Base-by-base conservation (phyloP, 2,797 vertebrate genomes). In the Sciurus carolinensis region DNA sequence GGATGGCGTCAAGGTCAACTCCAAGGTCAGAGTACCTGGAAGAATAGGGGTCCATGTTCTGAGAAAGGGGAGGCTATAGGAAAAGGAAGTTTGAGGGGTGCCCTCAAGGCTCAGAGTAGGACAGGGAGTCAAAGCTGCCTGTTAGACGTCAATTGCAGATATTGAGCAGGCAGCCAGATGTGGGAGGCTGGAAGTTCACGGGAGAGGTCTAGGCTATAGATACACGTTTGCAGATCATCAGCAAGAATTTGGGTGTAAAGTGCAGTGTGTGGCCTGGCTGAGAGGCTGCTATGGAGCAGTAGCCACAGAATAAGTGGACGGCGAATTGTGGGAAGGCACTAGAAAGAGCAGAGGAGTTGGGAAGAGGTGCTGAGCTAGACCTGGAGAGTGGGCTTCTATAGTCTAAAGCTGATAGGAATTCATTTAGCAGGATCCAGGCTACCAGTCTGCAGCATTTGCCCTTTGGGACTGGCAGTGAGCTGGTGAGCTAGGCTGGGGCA, bases 221-320 rank as follows among this genome's bases (percentile, higher is more conserved):
- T 18, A 3, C 39, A 0, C n/a, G 22, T 50, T 64, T 83, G 47
- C 30, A 50, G 64, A 17, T 50, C 24, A 11, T 44, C 39, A n/a
- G 50, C 26, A 62, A 52, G 39, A 42, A 62, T 30, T 28, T n/a
- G 54, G 52, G 7, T 47, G 7, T 57, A 47, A 15, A 5, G 64
- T 6, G 3, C 20, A 15, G n/a, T 11, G 36, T 17, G 33, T 71
- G 24, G 36, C 28, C 15, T 14, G n/a, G 64, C 20, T 0, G 4
- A 64, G 33, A 8, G 0, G 5, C 22, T 14, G 0, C 42, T 1
- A 1, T 12, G 54, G n/a, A 77, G 15, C n/a, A 12, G 28, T 3
- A 18, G 39, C 72, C 36, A 22, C 0, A 64, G 79, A 50, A 47
- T 47, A 8, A 24, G 42, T 1, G 1, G 0, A 52, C 26, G 28